phyloP scores from a whole-genome alignment of 2,888 invertebrate species.

The Tortrix viridana region DNA sequence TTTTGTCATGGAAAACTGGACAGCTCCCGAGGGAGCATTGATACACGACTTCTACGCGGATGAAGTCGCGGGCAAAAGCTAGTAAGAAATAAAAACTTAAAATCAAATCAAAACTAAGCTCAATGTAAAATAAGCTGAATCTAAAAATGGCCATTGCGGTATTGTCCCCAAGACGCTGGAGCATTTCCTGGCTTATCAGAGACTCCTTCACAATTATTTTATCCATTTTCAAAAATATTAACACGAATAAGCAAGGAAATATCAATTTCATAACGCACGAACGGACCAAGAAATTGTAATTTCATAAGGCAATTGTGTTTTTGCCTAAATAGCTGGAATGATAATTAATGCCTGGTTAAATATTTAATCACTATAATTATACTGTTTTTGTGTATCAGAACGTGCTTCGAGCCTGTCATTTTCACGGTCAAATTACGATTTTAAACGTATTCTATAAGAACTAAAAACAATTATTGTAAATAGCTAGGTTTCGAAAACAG shows the following conservation, averaged over 20 bases:
- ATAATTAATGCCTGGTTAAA: constrained; percentile 20
- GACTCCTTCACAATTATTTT: too few relatives aligned
- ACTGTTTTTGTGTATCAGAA: constrained; percentile 1
- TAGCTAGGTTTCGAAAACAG: constrained; percentile 4
- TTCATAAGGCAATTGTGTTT: constrained; percentile 40
- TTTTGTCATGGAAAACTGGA: too few relatives aligned
- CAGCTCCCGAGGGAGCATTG: too few relatives aligned
- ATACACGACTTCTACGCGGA: too few relatives aligned
- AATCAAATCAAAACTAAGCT: too few relatives aligned
- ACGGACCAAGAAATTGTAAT: constrained; percentile 38
- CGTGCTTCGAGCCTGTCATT: not conserved
- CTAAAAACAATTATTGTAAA: not conserved
- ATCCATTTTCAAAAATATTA: too few relatives aligned
- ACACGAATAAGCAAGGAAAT: constrained; percentile 33
- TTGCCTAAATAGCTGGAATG: constrained; percentile 21
- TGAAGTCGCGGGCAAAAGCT: too few relatives aligned
- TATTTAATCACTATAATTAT: constrained; percentile 28
- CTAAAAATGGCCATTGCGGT: too few relatives aligned
- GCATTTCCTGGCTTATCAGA: too few relatives aligned
- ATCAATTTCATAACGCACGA: constrained; percentile 42
- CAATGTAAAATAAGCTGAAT: too few relatives aligned
- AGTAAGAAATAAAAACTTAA: too few relatives aligned
- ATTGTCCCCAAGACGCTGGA: too few relatives aligned
- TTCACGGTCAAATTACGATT: constrained; percentile 1
- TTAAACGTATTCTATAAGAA: not conserved